Evolutionary conservation across 2,113 vertebrate genomes (phyloP).

Genomic region (Pristiophorus japonicus): DNA sequence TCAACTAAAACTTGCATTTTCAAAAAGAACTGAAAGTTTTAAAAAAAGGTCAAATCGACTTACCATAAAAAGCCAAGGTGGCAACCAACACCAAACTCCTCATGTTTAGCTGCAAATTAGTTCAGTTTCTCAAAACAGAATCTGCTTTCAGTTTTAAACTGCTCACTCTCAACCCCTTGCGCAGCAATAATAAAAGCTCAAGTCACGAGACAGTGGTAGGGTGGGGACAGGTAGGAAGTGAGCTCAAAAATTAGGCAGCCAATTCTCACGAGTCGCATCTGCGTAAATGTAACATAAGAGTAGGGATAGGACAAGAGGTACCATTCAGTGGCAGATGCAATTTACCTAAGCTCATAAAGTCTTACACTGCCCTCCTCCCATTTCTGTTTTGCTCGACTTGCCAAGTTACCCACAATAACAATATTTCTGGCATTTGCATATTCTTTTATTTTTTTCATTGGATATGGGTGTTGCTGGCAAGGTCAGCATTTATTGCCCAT

Average conservation of each 20-base stretch:
- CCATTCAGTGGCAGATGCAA: background rate
- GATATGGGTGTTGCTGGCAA: too few relatives aligned
- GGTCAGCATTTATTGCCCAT: too few relatives aligned
- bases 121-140: background rate
- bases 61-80: background rate
- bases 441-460: too few relatives aligned
- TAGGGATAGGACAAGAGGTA: background rate
- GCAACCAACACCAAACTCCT: background rate
- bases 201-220: background rate
- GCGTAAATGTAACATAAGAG: too few relatives aligned
- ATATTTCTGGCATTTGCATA: background rate
- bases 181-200: background rate
- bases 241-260: background rate
- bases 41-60: background rate
- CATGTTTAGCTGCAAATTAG: background rate
- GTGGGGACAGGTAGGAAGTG: constrained; percentile 25
- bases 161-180: background rate
- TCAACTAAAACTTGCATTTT: background rate
- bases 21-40: background rate
- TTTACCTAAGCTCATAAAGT: background rate
- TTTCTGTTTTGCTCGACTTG: background rate
- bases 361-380: background rate
- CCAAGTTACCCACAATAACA: background rate
- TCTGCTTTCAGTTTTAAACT: background rate
- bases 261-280: background rate